Conservation (phyloP, 2,113 vertebrate species). For the Cebidichthys violaceus region DNA sequence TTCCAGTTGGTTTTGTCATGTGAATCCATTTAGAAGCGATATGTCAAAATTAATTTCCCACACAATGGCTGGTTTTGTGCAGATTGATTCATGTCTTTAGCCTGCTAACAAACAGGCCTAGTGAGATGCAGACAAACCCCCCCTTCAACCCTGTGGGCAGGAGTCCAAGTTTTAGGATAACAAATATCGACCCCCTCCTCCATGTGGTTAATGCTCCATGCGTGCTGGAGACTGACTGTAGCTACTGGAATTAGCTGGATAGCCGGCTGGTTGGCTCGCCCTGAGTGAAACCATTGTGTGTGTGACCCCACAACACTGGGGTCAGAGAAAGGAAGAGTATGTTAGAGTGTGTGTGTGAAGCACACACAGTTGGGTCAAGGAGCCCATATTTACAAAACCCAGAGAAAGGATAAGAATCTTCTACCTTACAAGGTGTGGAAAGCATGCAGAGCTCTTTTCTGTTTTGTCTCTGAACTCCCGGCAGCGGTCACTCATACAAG, state of each 20-base stretch:
- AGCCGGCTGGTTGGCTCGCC: conserved; percentile 49
- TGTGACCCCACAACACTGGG: conserved; percentile 55
- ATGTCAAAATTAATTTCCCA: neutral
- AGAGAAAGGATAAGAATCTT: conserved; percentile 48
- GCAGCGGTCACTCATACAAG: conserved; percentile 32
- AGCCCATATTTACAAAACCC: conserved; percentile 62
- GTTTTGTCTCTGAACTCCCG: conserved; percentile 16
- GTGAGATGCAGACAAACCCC: conserved; percentile 25
- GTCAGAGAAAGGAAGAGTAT: conserved; percentile 40
- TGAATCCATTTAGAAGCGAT: neutral
- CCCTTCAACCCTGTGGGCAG: conserved; percentile 23
- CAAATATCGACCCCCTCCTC: conserved; percentile 29
- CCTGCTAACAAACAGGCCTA: conserved; percentile 2
- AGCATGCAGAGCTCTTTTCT: conserved; percentile 30
- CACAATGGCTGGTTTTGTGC: conserved; percentile 16
- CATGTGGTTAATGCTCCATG: conserved; percentile 25
- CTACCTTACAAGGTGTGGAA: conserved; percentile 66
- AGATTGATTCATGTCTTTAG: conserved; percentile 27
- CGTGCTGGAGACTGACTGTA: conserved; percentile 46
- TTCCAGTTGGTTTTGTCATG: neutral
- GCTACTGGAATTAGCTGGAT: conserved; percentile 60
- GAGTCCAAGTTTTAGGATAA: conserved; percentile 44
- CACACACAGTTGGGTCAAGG: conserved; percentile 45
- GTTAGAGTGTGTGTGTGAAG: conserved; percentile 28
- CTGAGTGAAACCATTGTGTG: conserved; percentile 64